Base-by-base conservation (phyloP, 2,888 invertebrate genomes). In the Drosophila limbata region DNA sequence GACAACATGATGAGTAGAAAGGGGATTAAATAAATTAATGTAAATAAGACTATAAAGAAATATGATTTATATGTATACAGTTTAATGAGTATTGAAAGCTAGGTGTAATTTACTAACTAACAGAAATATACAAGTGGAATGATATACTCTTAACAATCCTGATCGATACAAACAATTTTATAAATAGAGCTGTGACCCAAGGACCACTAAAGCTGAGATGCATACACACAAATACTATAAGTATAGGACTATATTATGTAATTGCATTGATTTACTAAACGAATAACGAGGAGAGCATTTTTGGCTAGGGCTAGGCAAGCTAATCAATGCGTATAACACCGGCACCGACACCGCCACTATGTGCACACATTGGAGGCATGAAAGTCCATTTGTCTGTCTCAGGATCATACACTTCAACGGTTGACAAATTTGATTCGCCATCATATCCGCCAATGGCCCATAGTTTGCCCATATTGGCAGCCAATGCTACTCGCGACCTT, bases 271-370 rank as follows among this genome's bases (percentile, higher is more conserved):
- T 77, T 74, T 64, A 51, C 64, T 65, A 61, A 47, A 61, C 37
- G 19, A 59, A 40, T 76, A 62, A 76, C 75, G 64, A 70, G 35
- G n/a, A 45, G 25, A 56, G 25, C 47, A 35, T 64, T 57, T 76
- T 76, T 76, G 74, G 63, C 64, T 71, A 65, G 72, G 74, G 63
- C 61, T 71, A 62, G 72, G 65, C 70, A 73, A 69, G 72, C 45
- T 72, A 72, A 52, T 91, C 89, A 72, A 93, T 93, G 62, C 95
- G 95, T 79, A 97, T 95, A 5, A 97, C 97, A 0, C 97, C 97
- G 25, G 97, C 96, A n/a, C 97, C 97, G 0, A 97, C 97, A 1
- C 97, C 97, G 1, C 97, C 97, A 91, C 97, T 97, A 90, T 97
- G 97, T 2, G 96, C 96, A 79, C 95, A 95, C 97, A 97, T 97